Base-by-base conservation (phyloP, 2,888 invertebrate species). In the Lithophane leautieri region DNA sequence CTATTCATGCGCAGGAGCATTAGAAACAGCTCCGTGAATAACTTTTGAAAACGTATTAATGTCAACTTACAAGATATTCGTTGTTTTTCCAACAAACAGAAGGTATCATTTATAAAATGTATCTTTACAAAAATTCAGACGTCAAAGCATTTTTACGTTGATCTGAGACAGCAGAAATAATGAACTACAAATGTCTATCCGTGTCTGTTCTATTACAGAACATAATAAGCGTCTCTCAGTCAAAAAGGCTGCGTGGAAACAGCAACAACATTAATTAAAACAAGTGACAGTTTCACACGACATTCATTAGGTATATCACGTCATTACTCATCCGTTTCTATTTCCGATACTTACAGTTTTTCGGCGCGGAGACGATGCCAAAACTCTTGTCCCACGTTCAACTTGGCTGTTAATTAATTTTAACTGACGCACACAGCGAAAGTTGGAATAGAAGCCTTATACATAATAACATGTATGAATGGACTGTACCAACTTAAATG, bases 311-410 rank as follows among this genome's bases (percentile, higher is more conserved):
- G 90, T 91, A 91, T 91, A 91, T 89, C 89, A 82, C 89, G 90
- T 93, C 95, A 95, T 96, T 94, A 95, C 85, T 95, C 95, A 95
- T 93, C 81, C 85, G 91, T 88, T 93, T 93, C 95, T 96, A 96
- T 95, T 96, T 95, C 93, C 93, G 92, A 94, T 94, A 92, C 91
- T 91, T 91, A 89, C 92, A 94, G 93, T 95, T 95, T 95, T 95
- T 95, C 93, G 92, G 88, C 52, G 73, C 80, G 79, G 83, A 87
- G 85, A 83, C 86, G 92, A 90, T 93, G 95, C 95, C 95, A 95
- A 95, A 95, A 94, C 90, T 90, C 90, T 70, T 93, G 93, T 94
- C 92, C 84, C 90, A 88, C 90, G 92, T 90, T 90, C 85, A 82
- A 86, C 78, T 86, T 88, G 92, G 90, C 90, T 89, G 92, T 94